Percentiles rank a stretch among this genome's conserved stretches.
These are phyloP conservation scores for Sclerurus mexicanus DNA, from an alignment of 2,113 vertebrate genomes.

Conservation along the genomic window DNA sequence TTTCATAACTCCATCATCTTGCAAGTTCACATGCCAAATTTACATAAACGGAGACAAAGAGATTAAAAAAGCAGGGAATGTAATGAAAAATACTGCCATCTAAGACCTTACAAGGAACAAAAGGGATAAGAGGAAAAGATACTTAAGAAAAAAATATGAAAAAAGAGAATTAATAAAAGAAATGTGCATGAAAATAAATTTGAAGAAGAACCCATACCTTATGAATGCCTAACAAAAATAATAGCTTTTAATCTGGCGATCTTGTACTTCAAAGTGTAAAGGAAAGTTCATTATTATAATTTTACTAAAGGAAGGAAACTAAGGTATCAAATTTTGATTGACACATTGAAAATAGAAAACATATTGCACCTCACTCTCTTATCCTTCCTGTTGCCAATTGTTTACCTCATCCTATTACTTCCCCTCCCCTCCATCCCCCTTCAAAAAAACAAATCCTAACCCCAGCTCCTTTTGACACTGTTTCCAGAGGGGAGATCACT, in stretches of 20 bases:
- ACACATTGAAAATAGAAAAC: background rate
- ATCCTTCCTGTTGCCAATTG: background rate
- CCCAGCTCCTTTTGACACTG: background rate
- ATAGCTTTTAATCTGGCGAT: background rate
- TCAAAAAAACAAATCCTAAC: background rate
- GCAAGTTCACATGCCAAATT: constrained; percentile 14
- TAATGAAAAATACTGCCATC: constrained; percentile 38
- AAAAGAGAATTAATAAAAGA: constrained; percentile 7
- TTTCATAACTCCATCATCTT: constrained; percentile 35
- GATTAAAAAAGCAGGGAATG: constrained; percentile 27
- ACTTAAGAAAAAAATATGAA: background rate
- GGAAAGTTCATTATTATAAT: background rate
- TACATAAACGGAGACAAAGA: constrained; percentile 53
- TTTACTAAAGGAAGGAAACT: background rate
- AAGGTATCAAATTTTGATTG: background rate
- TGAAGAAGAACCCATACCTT: background rate
- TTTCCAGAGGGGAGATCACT: background rate
- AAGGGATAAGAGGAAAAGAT: background rate
- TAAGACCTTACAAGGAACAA: constrained; percentile 35
- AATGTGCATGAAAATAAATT: background rate
- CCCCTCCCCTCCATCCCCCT: no score
- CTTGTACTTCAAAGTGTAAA: background rate
- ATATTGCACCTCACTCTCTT: background rate
- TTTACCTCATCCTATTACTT: background rate
- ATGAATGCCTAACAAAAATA: constrained; percentile 2